phyloP scores from a whole-genome alignment of 2,888 invertebrate genomes.

The Orchesella flavescens region DNA sequence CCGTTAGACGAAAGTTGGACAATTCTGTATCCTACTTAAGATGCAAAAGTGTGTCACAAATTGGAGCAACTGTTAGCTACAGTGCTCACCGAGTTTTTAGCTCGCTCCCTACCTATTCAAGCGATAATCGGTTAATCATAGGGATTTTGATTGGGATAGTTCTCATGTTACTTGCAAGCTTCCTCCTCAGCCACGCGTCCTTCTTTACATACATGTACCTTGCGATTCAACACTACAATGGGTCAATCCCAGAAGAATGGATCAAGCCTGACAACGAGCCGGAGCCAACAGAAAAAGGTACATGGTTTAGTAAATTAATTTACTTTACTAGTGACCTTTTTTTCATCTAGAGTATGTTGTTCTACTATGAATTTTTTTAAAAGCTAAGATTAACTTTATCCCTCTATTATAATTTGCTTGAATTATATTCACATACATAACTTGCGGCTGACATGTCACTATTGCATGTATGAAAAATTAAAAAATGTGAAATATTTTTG shows the following conservation, averaged over 20 bases:
- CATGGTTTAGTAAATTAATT: neutral
- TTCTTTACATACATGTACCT: constrained; percentile 49
- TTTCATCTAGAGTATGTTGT: too few species aligned
- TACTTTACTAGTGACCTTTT: too few species aligned
- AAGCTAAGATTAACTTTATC: too few species aligned
- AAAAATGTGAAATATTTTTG: too few species aligned
- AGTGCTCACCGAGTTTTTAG: neutral
- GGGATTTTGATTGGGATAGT: constrained; percentile 5
- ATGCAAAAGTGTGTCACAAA: neutral
- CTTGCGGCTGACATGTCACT: too few species aligned
- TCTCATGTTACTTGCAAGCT: neutral
- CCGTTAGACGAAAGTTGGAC: constrained; percentile 18
- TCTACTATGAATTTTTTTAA: too few species aligned
- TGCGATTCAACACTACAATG: constrained; percentile 37
- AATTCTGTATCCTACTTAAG: constrained; percentile 5
- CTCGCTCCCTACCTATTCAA: neutral
- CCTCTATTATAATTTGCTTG: too few species aligned
- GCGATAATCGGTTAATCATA: neutral
- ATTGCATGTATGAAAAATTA: too few species aligned
- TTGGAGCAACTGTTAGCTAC: neutral
- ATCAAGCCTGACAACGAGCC: neutral
- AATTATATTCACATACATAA: too few species aligned
- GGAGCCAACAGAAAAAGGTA: neutral
- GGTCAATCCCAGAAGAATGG: constrained; percentile 33
- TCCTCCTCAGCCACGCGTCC: neutral